Base-by-base conservation (phyloP, 2,888 invertebrate species). In the Drosophila kuntzei region DNA sequence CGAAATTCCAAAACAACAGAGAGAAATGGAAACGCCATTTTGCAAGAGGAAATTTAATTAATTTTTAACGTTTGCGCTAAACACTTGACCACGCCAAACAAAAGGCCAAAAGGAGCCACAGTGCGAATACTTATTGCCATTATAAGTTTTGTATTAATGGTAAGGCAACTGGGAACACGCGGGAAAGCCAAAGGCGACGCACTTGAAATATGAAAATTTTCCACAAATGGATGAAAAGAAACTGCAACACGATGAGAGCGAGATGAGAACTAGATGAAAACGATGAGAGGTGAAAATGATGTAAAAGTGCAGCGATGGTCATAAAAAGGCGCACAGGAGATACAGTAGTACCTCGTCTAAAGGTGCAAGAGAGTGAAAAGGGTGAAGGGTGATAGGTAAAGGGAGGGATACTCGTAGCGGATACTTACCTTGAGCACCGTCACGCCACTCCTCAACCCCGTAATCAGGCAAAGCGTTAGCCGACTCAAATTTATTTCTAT, bases 381-480 rank as follows among this genome's bases (percentile, higher is more conserved):
- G 9, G 18, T 44, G 29, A 14, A 11, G 2, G 7, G 27, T 27
- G 25, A 25, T 6, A 27, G 50, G 22, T 11, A 14, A 50, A 8
- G 18, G 29, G 2, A 41, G 53, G 29, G 43, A 22, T 22, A 37
- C 46, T 57, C 37, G 20, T 53, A 55, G 66, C 57, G 36, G 71
- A 71, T 81, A 87, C 86, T 87, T 87, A 80, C 90, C 91, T 84
- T 86, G 85, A 71, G 88, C 90, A 92, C 94, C 93, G 92, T 95
- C 95, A 92, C 95, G 94, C 95, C 95, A 95, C 92, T 95, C 95
- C 92, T 95, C 95, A 80, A 95, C 94, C 87, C 95, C 95, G 92
- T 95, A 95, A 93, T 95, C 96, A 78, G 90, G 90, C 74, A 94
- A 93, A 78, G 94, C 94, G 93, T 94, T 93, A 71, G 82, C 82